Evolutionary conservation across 1,140 invertebrate genomes (phyloP).

Genomic region (Drosophila teissieri): DNA sequence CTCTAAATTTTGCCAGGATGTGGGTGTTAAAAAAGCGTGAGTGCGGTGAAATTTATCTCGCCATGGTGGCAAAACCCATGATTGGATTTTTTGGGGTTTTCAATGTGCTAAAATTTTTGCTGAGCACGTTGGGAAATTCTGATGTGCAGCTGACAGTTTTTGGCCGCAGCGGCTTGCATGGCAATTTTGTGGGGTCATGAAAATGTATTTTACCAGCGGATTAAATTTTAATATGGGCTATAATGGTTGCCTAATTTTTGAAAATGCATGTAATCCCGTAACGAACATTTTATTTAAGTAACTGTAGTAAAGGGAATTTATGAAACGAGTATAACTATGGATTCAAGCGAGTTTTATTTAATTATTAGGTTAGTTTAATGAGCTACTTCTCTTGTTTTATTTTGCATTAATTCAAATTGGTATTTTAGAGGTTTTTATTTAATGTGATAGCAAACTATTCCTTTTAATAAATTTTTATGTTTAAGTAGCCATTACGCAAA

Average conservation of each 20-base stretch:
- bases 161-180: slow-evolving; percentile 33
- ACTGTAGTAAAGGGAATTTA: not conserved
- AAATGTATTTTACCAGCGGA: slow-evolving; percentile 27
- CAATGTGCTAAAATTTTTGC: slow-evolving; percentile 35
- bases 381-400: too few species aligned
- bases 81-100: slow-evolving; percentile 68
- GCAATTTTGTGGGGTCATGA: slow-evolving; percentile 16
- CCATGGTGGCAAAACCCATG: slow-evolving; percentile 52
- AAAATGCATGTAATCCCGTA: slow-evolving; percentile 13
- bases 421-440: too few species aligned
- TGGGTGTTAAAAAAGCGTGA: slow-evolving; percentile 22
- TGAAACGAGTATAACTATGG: not conserved
- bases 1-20: slow-evolving; percentile 30
- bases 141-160: slow-evolving; percentile 61
- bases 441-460: too few species aligned
- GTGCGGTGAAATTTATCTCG: slow-evolving; percentile 66
- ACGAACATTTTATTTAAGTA: slow-evolving; percentile 5
- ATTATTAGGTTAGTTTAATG: too few species aligned
- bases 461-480: too few species aligned
- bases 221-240: slow-evolving; percentile 37
- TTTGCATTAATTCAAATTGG: too few species aligned
- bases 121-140: slow-evolving; percentile 19
- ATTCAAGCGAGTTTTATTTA: not conserved
- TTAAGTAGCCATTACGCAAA: too few species aligned
- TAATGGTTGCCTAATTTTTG: slow-evolving; percentile 18